phyloP scores from a whole-genome alignment of 2,888 invertebrate species.

The Notocelia uddmanniana region DNA sequence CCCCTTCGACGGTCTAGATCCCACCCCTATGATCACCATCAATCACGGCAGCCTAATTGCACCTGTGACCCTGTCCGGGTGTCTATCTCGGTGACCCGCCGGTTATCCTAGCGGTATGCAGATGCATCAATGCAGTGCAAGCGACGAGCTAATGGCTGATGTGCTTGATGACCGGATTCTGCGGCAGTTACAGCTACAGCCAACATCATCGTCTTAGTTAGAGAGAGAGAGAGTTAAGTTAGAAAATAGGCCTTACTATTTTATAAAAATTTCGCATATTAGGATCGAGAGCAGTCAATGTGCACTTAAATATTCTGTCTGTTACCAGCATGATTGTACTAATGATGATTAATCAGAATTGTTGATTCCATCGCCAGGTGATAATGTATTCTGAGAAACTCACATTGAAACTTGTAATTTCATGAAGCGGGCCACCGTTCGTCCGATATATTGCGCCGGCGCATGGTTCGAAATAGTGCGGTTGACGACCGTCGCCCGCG shows the following conservation, averaged over 20 bases:
- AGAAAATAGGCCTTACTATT: no score
- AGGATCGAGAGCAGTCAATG: no score
- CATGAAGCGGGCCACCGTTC: not conserved
- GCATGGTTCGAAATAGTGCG: conserved; percentile 45
- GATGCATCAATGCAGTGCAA: conserved; percentile 52
- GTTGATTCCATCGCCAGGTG: not conserved
- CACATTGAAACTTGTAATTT: not conserved
- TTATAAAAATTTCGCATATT: no score
- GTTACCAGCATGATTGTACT: no score
- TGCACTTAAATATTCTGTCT: no score
- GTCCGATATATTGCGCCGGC: conserved; percentile 7
- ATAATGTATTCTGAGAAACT: no score
- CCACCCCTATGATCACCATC: not conserved
- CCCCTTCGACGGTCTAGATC: not conserved
- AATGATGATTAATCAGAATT: no score
- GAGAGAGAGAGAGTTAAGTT: no score
- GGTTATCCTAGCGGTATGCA: conserved; percentile 73
- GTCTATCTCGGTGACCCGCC: conserved; percentile 65
- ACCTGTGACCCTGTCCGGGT: conserved; percentile 48
- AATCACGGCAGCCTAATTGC: conserved; percentile 26
- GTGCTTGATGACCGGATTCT: not conserved
- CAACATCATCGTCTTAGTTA: no score
- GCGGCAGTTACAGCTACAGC: no score
- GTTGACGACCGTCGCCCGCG: conserved; percentile 49
- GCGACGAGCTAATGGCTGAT: conserved; percentile 12